Evolutionary conservation across 2,797 vertebrate genomes (phyloP), one percentile per base, ranked within the genome.

Genomic region (Lagocephalus sceleratus): DNA sequence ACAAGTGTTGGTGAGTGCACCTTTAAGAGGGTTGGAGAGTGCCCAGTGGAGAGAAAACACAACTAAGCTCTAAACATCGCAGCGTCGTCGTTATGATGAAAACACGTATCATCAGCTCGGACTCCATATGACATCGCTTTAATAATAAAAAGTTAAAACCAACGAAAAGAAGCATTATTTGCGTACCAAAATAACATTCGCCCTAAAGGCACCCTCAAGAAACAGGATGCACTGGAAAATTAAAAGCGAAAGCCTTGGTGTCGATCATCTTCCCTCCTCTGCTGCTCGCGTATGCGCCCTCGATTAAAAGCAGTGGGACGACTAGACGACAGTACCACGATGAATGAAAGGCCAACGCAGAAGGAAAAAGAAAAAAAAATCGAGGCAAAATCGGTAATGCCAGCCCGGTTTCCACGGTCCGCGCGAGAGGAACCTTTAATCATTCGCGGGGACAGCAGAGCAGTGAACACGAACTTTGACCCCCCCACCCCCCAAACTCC

Each of bases 1-100:
- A 90, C 87, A 88, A 77, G 86, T 90, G 91, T 89, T 87, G 79
- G 75, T 87, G 88, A 92, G 92, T 92, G 92, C 89, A 88, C 87
- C 90, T 76, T 85, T 76, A 64, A 91, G 82, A 87, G 84, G 84
- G 91, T 74, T 78, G 57, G 63, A 83, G 83, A 87, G 87, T 88
- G 93, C 89, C 89, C 88, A 82, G 90, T 90, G 92, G 87, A 88
- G 85, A 63, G 59, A 73, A 89, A 92, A 87, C 76, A 84, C 79
- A 81, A 79, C 91, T 90, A 91, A 81, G 84, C 86, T 91, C 91
- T 91, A 92, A 82, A 91, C 88, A 85, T 86, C 87, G 78, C 88
- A 91, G 75, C 80, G 78, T 64, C 69, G 63, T 76, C 29, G 81
- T 82, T 78, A 80, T 85, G 85, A 85, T 76, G 60, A 82, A 83